A percentile compares a stretch with the other conserved stretches of the same genome.
Evolutionary conservation across 2,113 vertebrate genomes (phyloP).

Genomic region (Microtus ochrogaster): DNA sequence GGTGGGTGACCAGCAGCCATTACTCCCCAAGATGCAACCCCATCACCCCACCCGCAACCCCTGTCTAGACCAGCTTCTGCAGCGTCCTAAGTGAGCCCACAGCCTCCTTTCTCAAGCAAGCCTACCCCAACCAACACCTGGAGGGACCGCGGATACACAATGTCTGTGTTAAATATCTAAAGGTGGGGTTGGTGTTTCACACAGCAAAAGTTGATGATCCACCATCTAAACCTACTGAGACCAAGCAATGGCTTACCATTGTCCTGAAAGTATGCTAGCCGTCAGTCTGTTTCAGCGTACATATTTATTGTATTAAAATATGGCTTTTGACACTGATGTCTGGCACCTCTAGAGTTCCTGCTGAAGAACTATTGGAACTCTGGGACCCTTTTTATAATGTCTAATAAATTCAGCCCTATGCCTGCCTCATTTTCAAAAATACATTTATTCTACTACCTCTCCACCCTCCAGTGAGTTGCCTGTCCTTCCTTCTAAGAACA

Average conservation of each 20-base stretch:
- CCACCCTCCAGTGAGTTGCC: background rate
- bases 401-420: background rate
- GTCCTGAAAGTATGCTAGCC: background rate
- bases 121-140: background rate
- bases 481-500: background rate
- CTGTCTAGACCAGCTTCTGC: background rate
- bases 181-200: background rate
- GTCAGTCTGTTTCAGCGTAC: background rate
- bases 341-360: background rate
- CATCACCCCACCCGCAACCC: background rate
- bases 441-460: background rate
- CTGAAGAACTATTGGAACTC: background rate
- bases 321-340: background rate
- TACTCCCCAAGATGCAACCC: background rate
- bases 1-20: background rate
- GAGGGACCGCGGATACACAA: background rate
- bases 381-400: background rate
- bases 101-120: background rate
- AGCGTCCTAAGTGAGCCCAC: accelerated
- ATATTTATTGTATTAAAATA: background rate
- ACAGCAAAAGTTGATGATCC: background rate
- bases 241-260: background rate
- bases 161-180: background rate
- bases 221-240: background rate
- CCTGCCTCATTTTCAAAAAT: background rate